phyloP scores from a whole-genome alignment of 2,888 invertebrate genomes.

The Oligia fasciuncula region DNA sequence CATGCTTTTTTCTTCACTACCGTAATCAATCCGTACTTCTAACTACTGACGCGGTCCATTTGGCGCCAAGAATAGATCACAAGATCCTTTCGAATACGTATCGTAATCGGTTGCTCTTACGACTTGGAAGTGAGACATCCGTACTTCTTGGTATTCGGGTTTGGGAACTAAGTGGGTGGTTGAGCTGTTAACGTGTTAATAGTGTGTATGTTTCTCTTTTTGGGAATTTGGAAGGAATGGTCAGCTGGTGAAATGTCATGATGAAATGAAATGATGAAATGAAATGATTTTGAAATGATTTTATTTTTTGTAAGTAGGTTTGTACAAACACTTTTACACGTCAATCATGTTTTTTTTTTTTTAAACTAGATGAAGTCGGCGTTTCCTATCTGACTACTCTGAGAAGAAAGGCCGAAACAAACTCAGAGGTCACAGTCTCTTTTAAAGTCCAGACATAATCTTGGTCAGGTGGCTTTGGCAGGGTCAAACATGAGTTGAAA shows the following conservation, averaged over 20 bases:
- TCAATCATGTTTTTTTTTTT: too few relatives aligned
- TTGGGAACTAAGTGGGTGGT: slow-evolving; percentile 63
- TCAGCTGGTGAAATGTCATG: neutral
- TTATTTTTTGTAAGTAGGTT: too few relatives aligned
- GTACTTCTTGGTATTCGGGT: slow-evolving; percentile 72
- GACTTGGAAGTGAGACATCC: slow-evolving; percentile 81
- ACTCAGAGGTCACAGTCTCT: too few relatives aligned
- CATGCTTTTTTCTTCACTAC: slow-evolving; percentile 67
- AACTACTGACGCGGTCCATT: slow-evolving; percentile 76
- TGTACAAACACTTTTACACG: too few relatives aligned
- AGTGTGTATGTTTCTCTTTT: slow-evolving; percentile 28
- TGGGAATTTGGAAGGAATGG: neutral
- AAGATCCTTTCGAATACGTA: slow-evolving; percentile 75
- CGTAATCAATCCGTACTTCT: slow-evolving; percentile 75
- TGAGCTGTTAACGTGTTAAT: slow-evolving; percentile 23
- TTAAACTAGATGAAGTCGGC: too few relatives aligned
- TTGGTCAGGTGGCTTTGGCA: too few relatives aligned
- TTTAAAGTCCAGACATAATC: too few relatives aligned
- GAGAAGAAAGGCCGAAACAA: too few relatives aligned
- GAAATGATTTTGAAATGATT: too few relatives aligned
- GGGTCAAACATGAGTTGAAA: neutral
- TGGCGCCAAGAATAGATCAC: slow-evolving; percentile 86
- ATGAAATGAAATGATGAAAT: too few relatives aligned
- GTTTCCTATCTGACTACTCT: too few relatives aligned
- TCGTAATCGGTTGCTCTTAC: slow-evolving; percentile 75